Conservation (phyloP, 1,140 invertebrate species). For the Choristoneura fumiferana region DNA sequence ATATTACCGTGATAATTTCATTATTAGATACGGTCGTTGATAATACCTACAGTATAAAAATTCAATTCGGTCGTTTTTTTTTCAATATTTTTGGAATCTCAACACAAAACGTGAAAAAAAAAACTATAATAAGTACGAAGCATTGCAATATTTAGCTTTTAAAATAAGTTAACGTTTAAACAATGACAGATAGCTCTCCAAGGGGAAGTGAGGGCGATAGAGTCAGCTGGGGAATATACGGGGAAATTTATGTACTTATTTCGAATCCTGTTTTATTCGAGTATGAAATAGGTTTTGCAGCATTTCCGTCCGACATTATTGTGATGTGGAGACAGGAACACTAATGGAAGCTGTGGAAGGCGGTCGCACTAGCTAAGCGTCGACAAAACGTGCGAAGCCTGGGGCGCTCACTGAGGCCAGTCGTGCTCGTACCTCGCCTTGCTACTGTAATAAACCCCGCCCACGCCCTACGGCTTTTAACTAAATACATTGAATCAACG, state of each 20-base stretch:
- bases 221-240: conserved; percentile 2
- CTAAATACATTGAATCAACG: too few relatives aligned
- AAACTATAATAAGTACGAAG: background rate
- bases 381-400: background rate
- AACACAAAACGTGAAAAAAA: too few relatives aligned
- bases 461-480: too few relatives aligned
- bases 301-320: conserved; percentile 20
- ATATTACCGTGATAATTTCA: too few relatives aligned
- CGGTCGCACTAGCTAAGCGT: conserved; percentile 9
- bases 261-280: conserved; percentile 16
- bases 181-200: conserved; percentile 27
- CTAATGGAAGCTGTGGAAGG: conserved; percentile 23
- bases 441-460: too few relatives aligned
- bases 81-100: too few relatives aligned
- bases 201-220: conserved; percentile 27
- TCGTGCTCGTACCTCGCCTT: too few relatives aligned
- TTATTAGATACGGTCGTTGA: too few relatives aligned
- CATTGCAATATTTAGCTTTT: conserved; percentile 19
- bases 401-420: too few relatives aligned
- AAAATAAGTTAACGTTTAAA: conserved; percentile 27
- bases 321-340: conserved; percentile 22
- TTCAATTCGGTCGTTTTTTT: too few relatives aligned
- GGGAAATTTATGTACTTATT: conserved; percentile 30
- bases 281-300: conserved; percentile 22
- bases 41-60: too few relatives aligned